Base-by-base conservation (phyloP, 2,797 vertebrate genomes). In the Pogonophryne albipinna region DNA sequence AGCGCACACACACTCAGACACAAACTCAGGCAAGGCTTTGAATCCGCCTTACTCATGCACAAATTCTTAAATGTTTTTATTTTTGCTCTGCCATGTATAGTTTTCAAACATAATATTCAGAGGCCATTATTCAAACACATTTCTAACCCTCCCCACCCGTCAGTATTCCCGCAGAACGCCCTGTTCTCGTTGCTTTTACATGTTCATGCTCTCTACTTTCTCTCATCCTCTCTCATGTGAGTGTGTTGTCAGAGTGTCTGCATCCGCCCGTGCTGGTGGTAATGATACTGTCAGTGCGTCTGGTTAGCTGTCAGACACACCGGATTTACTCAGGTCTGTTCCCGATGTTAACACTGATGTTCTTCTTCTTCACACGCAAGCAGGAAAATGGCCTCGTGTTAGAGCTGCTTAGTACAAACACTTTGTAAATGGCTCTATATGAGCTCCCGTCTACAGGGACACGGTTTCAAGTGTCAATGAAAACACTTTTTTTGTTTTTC, bases 281-380 rank as follows among this genome's bases (percentile, higher is more conserved):
- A 95, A 94, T 94, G 92, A 94, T 93, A 85, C 89, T 91, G 91
- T 94, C 92, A 93, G 89, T 80, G 74, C 64, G 79, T 89, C 91
- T 93, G 85, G 88, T 93, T 90, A 83, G 87, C 91, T 93, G 92
- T 95, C 93, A 92, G 82, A 78, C 83, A 66, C 86, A 66, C 84
- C 80, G 82, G 90, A 91, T 92, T 89, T 88, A 69, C 89, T 79
- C 82, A 66, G 78, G 84, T 89, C 88, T 89, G 75, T 89, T 91
- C 82, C 85, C 89, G 88, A 89, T 92, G 93, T 94, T 94, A 91
- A 93, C 92, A 93, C 88, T 84, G 87, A 91, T 86, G 86, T 90
- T 89, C 78, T 76, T 84, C 84, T 85, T 87, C 84, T 89, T 86
- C 77, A 92, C 90, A 91, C 83, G 80, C 83, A 53, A 84, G 71